Percentiles rank a stretch among this genome's conserved stretches.
Evolutionary conservation across 2,888 invertebrate species (phyloP).

Genomic region (Eremobia ochroleuca): DNA sequence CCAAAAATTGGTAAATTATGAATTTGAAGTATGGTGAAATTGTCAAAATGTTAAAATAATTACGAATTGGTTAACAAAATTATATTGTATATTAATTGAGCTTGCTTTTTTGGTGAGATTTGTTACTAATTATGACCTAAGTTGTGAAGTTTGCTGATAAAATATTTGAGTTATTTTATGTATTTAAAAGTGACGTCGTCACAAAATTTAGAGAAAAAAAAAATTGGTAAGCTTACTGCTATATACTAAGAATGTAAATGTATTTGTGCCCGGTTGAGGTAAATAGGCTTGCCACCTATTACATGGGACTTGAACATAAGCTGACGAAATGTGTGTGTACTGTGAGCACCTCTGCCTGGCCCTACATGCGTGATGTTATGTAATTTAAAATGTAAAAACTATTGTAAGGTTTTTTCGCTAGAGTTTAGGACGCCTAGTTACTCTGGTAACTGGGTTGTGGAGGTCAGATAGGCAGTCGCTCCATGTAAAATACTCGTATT

Average conservation of each 20-base stretch:
- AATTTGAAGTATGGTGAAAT: slow-evolving; percentile 1
- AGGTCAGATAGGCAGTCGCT: not conserved
- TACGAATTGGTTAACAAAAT: slow-evolving; percentile 27
- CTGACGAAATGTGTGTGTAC: too few relatives aligned
- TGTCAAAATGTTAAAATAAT: slow-evolving; percentile 14
- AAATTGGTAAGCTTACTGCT: slow-evolving; percentile 34
- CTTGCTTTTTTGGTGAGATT: slow-evolving; percentile 62
- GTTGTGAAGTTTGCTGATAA: slow-evolving; percentile 58
- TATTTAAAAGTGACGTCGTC: slow-evolving; percentile 38
- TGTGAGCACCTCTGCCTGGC: not conserved
- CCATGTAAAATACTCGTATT: slow-evolving; percentile 7
- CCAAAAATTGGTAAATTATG: slow-evolving; percentile 14
- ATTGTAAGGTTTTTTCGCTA: slow-evolving; percentile 3
- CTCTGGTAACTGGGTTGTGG: not conserved
- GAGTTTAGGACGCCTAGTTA: not conserved
- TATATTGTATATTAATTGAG: slow-evolving; percentile 38
- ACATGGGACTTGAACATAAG: too few relatives aligned
- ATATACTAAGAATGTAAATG: slow-evolving; percentile 8
- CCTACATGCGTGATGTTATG: not conserved
- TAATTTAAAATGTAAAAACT: not conserved
- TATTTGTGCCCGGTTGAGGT: not conserved
- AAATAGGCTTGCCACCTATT: not conserved
- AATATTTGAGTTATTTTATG: slow-evolving; percentile 36
- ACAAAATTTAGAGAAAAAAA: slow-evolving; percentile 21
- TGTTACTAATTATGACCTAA: slow-evolving; percentile 58